Percentiles rank a stretch among this genome's conserved stretches.
phyloP scores from a whole-genome alignment of 2,888 invertebrate species.

The Sturmia bella region DNA sequence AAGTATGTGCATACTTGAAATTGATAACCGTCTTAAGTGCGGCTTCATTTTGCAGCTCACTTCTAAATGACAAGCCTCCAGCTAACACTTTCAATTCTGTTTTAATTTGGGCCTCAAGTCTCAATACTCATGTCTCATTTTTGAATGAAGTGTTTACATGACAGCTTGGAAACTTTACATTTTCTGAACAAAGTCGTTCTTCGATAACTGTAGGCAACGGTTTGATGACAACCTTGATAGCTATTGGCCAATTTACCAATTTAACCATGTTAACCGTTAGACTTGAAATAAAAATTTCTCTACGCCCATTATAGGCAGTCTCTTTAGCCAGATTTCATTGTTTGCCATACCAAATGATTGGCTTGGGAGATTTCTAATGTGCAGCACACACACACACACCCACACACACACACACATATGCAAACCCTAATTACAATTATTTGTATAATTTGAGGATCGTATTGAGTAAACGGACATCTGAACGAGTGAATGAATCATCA shows the following conservation, averaged over 20 bases:
- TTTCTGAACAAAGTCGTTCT: too few species aligned
- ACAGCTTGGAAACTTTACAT: too few species aligned
- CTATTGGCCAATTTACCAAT: slow-evolving; percentile 45
- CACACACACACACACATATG: neutral
- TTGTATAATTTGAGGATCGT: neutral
- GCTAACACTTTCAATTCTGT: too few species aligned
- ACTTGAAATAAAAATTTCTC: slow-evolving; percentile 15
- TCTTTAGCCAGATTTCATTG: slow-evolving; percentile 18
- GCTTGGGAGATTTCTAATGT: slow-evolving; percentile 9
- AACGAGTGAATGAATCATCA: slow-evolving; percentile 18
- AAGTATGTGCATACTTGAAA: too few species aligned
- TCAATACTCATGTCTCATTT: too few species aligned
- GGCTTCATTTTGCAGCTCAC: too few species aligned
- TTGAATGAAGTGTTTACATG: too few species aligned
- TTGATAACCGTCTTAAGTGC: too few species aligned
- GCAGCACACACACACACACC: neutral
- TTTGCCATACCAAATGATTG: slow-evolving; percentile 19
- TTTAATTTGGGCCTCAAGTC: too few species aligned
- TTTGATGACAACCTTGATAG: slow-evolving; percentile 9
- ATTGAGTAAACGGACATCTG: neutral
- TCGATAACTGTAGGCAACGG: too few species aligned
- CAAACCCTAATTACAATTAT: neutral
- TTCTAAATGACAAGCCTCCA: too few species aligned
- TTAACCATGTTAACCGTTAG: slow-evolving; percentile 32
- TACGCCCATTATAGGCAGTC: slow-evolving; percentile 25